Base-by-base conservation (phyloP, 1,140 invertebrate genomes). In the Phymorhynchus buccinoides region DNA sequence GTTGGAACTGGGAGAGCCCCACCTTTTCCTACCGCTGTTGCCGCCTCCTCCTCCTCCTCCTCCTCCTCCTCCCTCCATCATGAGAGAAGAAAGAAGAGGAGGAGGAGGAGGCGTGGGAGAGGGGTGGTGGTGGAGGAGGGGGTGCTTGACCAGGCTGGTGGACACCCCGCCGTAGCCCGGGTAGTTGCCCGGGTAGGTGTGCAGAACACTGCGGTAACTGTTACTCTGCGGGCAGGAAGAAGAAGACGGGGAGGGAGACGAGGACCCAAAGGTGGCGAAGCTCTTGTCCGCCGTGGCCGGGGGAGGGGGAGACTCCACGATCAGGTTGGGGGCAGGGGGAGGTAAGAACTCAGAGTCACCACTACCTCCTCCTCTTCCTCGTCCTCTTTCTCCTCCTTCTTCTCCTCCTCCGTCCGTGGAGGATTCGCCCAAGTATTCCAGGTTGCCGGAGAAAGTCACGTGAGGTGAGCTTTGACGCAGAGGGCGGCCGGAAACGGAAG, bases 1-100 rank as follows among this genome's bases (percentile, higher is more conserved):
- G 83, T 85, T 83, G 83, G 78, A 44, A 52, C 84, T 84, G 7
- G 84, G 56, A 14, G 84, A 68, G 18, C 84, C 84, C 77, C 73
- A 66, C 39, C 73, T 52, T 18, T 32, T 52, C 39, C 77, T 79
- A 1, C 39, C n/a, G n/a, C n/a, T n/a, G n/a, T n/a, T n/a, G n/a
- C n/a, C n/a, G n/a, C n/a, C n/a, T n/a, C n/a, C n/a, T n/a, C n/a
- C n/a, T n/a, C n/a, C n/a, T n/a, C n/a, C n/a, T n/a, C n/a, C n/a
- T n/a, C n/a, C n/a, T n/a, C n/a, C n/a, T n/a, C n/a, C 44, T n/a
- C 42, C 42, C 9, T 30, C 39, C 62, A 27, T 56, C 62, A 66
- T n/a, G 4, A 66, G 30, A 27, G 62, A n/a, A 9, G 48, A 52
- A 9, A 22, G 48, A 22, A 22, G 22, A 22, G 9, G 68, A 0